These are phyloP conservation scores for Brachionus paranguensis DNA, from an alignment of 1,140 invertebrate species.

Conservation along the genomic window DNA sequence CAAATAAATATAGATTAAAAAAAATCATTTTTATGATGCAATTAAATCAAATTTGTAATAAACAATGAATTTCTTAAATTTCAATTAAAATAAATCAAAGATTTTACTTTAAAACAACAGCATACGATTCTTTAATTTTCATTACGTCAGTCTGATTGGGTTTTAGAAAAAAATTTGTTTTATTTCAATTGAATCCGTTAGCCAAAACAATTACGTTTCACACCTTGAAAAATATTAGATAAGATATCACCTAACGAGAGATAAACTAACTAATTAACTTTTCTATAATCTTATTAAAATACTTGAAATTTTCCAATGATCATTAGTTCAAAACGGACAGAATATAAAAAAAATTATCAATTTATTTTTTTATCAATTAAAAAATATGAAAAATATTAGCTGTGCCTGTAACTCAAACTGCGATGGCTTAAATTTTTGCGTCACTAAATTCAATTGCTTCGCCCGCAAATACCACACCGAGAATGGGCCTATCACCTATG, in stretches of 20 bases:
- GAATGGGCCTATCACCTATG: neutral
- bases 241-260: neutral
- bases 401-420: constrained; percentile 1
- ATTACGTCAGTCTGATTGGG: constrained; percentile 25
- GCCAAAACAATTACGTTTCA: constrained; percentile 19
- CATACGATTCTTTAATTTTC: neutral
- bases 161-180: neutral
- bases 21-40: too few species aligned
- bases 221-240: constrained; percentile 24
- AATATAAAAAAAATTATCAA: neutral
- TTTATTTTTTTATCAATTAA: neutral
- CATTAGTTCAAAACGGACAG: neutral
- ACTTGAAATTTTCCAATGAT: constrained; percentile 23
- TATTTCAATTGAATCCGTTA: neutral
- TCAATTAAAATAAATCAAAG: neutral
- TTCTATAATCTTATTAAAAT: constrained; percentile 29
- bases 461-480: too few species aligned
- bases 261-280: constrained; percentile 19
- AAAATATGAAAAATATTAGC: neutral
- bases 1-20: too few species aligned
- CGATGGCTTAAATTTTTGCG: neutral
- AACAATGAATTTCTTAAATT: too few species aligned
- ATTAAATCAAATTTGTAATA: too few species aligned
- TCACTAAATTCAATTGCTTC: neutral
- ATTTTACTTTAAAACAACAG: neutral